Percentiles rank a stretch among this genome's conserved stretches.
These are phyloP conservation scores for Cerceris ruficornis DNA, from an alignment of 2,888 invertebrate genomes.

Conservation along the genomic window DNA sequence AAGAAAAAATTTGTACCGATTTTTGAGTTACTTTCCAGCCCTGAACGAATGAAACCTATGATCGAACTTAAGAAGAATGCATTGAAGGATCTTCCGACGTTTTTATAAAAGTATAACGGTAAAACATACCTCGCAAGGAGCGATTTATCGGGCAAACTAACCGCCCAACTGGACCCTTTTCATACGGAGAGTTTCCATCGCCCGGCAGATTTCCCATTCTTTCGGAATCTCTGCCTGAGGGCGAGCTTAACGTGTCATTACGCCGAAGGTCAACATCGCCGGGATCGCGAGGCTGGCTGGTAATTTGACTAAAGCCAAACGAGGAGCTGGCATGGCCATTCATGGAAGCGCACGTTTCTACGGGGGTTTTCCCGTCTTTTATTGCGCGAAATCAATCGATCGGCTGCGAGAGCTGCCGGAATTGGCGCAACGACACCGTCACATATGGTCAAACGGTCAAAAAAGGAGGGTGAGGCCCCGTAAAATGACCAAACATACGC, in stretches of 20 bases:
- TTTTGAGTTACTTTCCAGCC: too few species aligned
- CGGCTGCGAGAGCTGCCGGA: conserved; percentile 39
- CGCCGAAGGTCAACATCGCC: conserved; percentile 56
- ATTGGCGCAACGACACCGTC: conserved; percentile 61
- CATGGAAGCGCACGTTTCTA: conserved; percentile 50
- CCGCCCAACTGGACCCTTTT: not conserved
- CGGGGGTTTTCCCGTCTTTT: conserved; percentile 61
- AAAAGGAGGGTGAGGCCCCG: conserved; percentile 75
- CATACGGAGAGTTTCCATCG: conserved; percentile 17
- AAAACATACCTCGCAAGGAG: not conserved
- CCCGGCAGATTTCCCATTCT: conserved; percentile 58
- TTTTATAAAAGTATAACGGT: too few species aligned
- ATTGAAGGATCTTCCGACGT: too few species aligned
- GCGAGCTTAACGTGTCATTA: conserved; percentile 70
- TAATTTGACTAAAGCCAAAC: conserved; percentile 72
- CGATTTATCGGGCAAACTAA: not conserved
- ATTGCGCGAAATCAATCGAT: conserved; percentile 72
- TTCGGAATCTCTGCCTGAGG: conserved; percentile 49
- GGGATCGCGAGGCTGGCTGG: conserved; percentile 45
- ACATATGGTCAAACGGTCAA: conserved; percentile 81
- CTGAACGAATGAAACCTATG: too few species aligned
- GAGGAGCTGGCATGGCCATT: conserved; percentile 46
- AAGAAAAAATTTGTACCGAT: too few species aligned
- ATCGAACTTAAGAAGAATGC: too few species aligned
- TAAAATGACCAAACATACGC: conserved; percentile 75